A percentile compares a stretch with the other conserved stretches of the same genome.
Evolutionary conservation across 2,797 vertebrate species (phyloP).

Genomic region (Clarias fuscus): DNA sequence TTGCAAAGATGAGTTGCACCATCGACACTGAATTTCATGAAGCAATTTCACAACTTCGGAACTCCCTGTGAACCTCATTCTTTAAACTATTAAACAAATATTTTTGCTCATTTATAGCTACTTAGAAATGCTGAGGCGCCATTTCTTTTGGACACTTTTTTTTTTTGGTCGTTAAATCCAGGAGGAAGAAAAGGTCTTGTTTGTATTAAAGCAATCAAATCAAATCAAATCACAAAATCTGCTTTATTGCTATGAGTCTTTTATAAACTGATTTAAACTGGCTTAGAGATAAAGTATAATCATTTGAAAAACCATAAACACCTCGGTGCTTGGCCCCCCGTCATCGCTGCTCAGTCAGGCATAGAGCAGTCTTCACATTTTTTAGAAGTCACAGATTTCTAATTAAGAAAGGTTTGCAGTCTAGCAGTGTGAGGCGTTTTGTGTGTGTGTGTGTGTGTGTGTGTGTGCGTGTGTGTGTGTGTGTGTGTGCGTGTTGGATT

Average conservation of each 20-base stretch:
- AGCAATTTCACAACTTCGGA: not conserved
- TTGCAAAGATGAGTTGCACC: not conserved
- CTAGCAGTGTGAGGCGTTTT: not conserved
- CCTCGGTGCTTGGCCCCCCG: not conserved
- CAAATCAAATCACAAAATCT: not conserved
- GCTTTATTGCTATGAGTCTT: not conserved
- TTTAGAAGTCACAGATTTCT: not conserved
- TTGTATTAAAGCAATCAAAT: not conserved
- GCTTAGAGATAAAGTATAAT: not conserved
- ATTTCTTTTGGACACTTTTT: not conserved
- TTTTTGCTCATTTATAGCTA: not conserved
- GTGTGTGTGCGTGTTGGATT: constrained; percentile 10
- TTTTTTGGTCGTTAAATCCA: not conserved
- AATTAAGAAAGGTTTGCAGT: not conserved
- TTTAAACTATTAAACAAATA: not conserved
- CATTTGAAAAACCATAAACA: not conserved
- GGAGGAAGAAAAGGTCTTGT: too few relatives aligned
- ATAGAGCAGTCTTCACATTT: not conserved
- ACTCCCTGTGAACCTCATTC: too few relatives aligned
- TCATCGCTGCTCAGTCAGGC: not conserved
- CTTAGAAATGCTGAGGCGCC: not conserved
- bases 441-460: constrained; percentile 1
- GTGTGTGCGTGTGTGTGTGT: constrained; percentile 1
- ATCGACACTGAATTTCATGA: not conserved
- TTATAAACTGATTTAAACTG: not conserved